Evolutionary conservation across 2,888 invertebrate species (phyloP).

Genomic region (Tipula confusa): DNA sequence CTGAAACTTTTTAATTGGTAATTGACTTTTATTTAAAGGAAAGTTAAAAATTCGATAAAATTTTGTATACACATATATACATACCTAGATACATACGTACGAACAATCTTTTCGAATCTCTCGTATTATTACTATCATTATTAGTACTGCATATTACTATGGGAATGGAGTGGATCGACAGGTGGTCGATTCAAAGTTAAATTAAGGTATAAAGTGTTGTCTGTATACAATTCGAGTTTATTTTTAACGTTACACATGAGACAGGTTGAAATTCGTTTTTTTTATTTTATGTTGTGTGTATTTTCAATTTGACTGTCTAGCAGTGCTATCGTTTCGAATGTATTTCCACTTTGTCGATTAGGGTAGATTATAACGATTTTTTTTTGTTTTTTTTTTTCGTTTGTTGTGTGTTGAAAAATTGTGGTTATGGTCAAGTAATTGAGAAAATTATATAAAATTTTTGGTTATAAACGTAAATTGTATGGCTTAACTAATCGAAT

Average conservation of each 20-base stretch:
- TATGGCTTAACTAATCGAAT: neutral
- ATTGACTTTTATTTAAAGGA: neutral
- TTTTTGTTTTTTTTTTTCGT: neutral
- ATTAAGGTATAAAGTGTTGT: constrained; percentile 25
- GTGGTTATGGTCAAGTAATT: constrained; percentile 20
- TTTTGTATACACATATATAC: neutral
- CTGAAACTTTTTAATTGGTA: neutral
- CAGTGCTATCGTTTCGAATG: neutral
- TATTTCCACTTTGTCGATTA: constrained; percentile 14
- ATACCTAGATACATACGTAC: neutral
- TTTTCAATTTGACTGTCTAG: constrained; percentile 3
- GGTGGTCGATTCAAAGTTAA: constrained; percentile 12
- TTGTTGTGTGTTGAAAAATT: neutral
- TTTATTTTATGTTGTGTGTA: neutral
- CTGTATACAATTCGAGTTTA: neutral
- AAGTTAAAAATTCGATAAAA: neutral
- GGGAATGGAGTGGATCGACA: neutral
- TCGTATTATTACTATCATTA: neutral
- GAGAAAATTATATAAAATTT: neutral
- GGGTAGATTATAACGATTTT: constrained; percentile 21
- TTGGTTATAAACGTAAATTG: neutral
- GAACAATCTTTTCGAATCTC: neutral
- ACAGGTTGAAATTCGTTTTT: neutral
- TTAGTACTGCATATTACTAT: neutral
- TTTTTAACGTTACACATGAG: constrained; percentile 20